Conservation (phyloP, 2,888 invertebrate species). For the Brachypalpus laphriformis region DNA sequence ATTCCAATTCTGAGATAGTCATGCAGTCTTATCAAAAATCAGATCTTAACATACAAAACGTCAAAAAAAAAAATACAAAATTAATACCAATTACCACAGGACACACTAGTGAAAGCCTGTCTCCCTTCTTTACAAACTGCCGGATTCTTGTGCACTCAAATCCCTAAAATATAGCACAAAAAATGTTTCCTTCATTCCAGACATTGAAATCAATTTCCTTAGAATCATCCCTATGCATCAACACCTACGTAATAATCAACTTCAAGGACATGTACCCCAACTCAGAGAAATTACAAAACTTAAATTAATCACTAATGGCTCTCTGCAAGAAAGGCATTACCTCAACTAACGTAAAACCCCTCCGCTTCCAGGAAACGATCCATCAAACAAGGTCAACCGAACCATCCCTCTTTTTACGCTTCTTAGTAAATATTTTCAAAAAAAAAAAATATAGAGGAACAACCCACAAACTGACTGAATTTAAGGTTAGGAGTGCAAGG, state of each 20-base stretch:
- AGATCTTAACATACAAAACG: too few relatives aligned
- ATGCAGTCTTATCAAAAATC: too few relatives aligned
- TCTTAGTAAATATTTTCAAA: slow-evolving; percentile 29
- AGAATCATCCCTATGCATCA: background rate
- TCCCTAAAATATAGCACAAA: background rate
- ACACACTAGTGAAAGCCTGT: background rate
- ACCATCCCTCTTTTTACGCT: slow-evolving; percentile 4
- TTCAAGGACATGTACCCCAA: slow-evolving; percentile 13
- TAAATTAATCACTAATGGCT: slow-evolving; percentile 49
- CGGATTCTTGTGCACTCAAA: background rate
- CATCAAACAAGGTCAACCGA: slow-evolving; percentile 49
- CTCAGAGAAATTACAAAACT: slow-evolving; percentile 27
- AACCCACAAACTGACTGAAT: slow-evolving; percentile 54
- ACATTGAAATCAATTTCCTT: background rate
- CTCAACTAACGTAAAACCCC: slow-evolving; percentile 20
- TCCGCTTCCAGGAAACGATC: slow-evolving; percentile 32
- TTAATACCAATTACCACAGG: background rate
- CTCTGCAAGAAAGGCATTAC: slow-evolving; percentile 24
- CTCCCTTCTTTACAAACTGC: background rate
- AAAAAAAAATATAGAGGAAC: slow-evolving; percentile 4
- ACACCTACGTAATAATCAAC: background rate
- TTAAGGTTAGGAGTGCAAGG: slow-evolving; percentile 67
- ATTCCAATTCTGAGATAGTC: too few relatives aligned
- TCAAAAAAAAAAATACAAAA: too few relatives aligned
- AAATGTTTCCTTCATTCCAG: background rate